A percentile compares a stretch with the other conserved stretches of the same genome.
These are phyloP conservation scores for Trypoxylus dichotomus DNA, from an alignment of 1,140 invertebrate genomes.

Conservation along the genomic window DNA sequence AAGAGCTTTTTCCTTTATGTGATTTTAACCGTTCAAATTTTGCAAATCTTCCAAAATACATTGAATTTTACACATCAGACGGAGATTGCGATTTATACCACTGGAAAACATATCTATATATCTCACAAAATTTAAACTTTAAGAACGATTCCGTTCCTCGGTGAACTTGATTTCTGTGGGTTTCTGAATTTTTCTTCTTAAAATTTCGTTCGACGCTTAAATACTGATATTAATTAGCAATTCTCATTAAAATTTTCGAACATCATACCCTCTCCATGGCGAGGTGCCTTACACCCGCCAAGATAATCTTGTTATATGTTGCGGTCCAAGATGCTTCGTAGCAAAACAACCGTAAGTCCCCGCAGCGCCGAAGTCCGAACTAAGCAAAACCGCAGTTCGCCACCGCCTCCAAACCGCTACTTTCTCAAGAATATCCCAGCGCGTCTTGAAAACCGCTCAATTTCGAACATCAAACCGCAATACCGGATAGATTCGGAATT, in stretches of 20 bases:
- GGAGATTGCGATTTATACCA: too few relatives aligned
- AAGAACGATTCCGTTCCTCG: too few relatives aligned
- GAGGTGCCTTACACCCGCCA: background rate
- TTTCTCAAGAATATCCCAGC: slow-evolving; percentile 16
- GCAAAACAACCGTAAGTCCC: slow-evolving; percentile 13
- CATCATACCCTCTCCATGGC: background rate
- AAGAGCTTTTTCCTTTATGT: too few relatives aligned
- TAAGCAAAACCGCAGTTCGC: slow-evolving; percentile 12
- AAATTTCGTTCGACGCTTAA: background rate
- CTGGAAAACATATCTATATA: too few relatives aligned
- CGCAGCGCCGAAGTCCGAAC: slow-evolving; percentile 5
- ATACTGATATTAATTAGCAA: slow-evolving; percentile 4
- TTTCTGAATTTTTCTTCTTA: too few relatives aligned
- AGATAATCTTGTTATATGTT: slow-evolving; percentile 22
- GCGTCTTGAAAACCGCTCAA: background rate
- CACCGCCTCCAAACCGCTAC: slow-evolving; percentile 5
- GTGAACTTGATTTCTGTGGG: too few relatives aligned
- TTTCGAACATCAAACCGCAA: slow-evolving; percentile 4
- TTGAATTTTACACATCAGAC: too few relatives aligned
- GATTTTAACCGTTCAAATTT: too few relatives aligned
- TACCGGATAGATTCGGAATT: background rate
- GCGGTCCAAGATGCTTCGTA: slow-evolving; percentile 8
- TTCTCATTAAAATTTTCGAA: background rate
- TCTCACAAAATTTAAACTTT: too few relatives aligned
- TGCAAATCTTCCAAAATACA: too few relatives aligned